Evolutionary conservation across 1,140 invertebrate genomes (phyloP).

Genomic region (Maconellicoccus hirsutus): DNA sequence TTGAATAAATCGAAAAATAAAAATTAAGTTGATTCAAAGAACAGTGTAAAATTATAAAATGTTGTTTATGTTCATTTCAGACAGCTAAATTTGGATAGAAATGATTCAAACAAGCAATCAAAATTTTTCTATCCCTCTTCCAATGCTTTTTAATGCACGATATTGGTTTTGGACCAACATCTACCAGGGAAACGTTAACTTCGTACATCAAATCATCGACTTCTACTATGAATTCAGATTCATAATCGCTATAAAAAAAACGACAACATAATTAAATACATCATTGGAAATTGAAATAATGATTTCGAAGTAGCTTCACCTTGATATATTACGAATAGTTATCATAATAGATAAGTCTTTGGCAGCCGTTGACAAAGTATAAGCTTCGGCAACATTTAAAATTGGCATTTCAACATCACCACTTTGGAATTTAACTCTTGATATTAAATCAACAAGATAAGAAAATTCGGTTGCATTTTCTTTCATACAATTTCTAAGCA

Average conservation of each 20-base stretch:
- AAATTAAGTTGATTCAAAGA: no score
- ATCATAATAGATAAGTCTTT: conserved; percentile 6
- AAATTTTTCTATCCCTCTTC: neutral
- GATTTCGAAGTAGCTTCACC: no score
- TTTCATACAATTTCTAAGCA: neutral
- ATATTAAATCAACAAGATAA: neutral
- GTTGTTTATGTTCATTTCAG: no score
- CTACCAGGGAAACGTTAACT: neutral
- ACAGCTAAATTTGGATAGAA: neutral
- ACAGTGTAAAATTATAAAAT: no score
- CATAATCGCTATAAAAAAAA: no score
- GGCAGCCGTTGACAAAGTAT: neutral
- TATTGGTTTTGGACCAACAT: conserved; percentile 12
- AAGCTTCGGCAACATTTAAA: conserved; percentile 1
- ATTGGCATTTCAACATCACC: neutral
- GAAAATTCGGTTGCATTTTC: neutral
- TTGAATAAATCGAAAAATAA: no score
- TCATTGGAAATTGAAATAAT: no score
- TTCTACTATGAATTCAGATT: neutral
- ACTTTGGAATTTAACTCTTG: neutral
- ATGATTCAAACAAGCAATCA: neutral
- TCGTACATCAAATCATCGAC: neutral
- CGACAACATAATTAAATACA: no score
- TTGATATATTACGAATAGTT: neutral
- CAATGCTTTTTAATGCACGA: neutral